Evolutionary conservation across 1,140 invertebrate species (phyloP).

Genomic region (Zaprionus lachaisei): DNA sequence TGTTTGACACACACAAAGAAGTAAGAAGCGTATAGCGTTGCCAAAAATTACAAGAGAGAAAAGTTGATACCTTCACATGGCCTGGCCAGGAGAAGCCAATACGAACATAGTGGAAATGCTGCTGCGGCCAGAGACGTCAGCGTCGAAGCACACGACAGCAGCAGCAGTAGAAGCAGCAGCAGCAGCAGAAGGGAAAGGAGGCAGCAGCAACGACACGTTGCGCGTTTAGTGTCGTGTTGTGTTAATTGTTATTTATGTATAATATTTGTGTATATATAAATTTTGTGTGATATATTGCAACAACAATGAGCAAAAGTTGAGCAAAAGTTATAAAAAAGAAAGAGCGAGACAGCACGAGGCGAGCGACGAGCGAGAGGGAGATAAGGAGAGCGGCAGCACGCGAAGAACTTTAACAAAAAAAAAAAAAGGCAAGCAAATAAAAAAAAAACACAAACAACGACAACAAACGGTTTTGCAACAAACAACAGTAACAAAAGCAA

Average conservation of each 20-base stretch:
- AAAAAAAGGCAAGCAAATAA: neutral
- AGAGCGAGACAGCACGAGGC: neutral
- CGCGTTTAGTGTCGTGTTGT: constrained; percentile 48
- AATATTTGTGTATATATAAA: constrained; percentile 65
- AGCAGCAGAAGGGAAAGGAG: constrained; percentile 16
- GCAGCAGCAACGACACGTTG: constrained; percentile 31
- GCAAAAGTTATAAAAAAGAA: constrained; percentile 21
- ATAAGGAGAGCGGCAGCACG: neutral
- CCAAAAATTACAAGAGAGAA: constrained; percentile 36
- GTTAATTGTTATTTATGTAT: constrained; percentile 80
- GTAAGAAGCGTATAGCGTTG: constrained; percentile 22
- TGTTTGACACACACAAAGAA: constrained; percentile 2
- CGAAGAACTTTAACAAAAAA: constrained; percentile 17
- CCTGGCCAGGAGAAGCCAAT: constrained; percentile 36
- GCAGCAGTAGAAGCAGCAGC: constrained; percentile 37
- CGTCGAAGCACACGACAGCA: constrained; percentile 34
- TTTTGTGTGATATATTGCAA: constrained; percentile 72
- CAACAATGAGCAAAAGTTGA: constrained; percentile 49
- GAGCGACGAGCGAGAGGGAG: constrained; percentile 1
- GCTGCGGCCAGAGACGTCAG: constrained; percentile 22
- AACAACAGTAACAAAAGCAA: constrained; percentile 32
- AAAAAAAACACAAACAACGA: constrained; percentile 62
- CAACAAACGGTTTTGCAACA: constrained; percentile 71
- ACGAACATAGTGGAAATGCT: constrained; percentile 37
- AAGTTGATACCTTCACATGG: constrained; percentile 62